Base-by-base conservation (phyloP, 1,140 invertebrate species). In the Heliconius himera region DNA sequence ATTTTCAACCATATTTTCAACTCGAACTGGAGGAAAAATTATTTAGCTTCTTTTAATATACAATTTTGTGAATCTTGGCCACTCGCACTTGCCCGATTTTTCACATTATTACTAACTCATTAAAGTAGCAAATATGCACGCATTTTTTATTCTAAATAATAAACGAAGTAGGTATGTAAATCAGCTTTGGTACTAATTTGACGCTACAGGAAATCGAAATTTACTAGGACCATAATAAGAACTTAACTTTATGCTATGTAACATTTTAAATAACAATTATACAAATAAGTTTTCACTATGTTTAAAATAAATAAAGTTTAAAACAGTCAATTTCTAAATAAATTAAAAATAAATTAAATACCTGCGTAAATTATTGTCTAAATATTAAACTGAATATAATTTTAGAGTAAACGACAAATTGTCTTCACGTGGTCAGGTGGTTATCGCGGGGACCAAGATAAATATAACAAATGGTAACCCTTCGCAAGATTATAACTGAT, bases 141-240 rank as follows among this genome's bases (percentile, higher is more conserved):
- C 46, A 49, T 54, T 8, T 56, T 56, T 22, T 26, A 8, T 22
- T 56, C 18, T 2, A 56, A 56, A 22, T 8, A 6, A 56, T 9
- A n/a, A 22, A 56, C 1, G 5, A 54, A 54, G 51, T 54, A 36
- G 33, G 6, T 36, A 1, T 36, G 33, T 36, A 36, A 36, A 8
- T 4, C 3, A 36, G 33, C 5, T 54, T n/a, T 54, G n/a, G 3
- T 54, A 54, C 51, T 54, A 54, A 54, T 93, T 93, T 93, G 91
- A 90, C 91, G 90, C 90, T 90, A 92, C 91, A 91, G 88, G 88
- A 85, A 83, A 89, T 89, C 83, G 84, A 87, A 85, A 54, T 75
- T 75, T 36, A 22, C 26, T 75, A 75, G 56, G 54, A 38, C 33
- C 5, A 33, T 33, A 33, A 33, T 33, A 33, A 33, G 33, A 33